These are phyloP conservation scores for Catharus minimus DNA, from an alignment of 2,113 vertebrate species.

Conservation along the genomic window DNA sequence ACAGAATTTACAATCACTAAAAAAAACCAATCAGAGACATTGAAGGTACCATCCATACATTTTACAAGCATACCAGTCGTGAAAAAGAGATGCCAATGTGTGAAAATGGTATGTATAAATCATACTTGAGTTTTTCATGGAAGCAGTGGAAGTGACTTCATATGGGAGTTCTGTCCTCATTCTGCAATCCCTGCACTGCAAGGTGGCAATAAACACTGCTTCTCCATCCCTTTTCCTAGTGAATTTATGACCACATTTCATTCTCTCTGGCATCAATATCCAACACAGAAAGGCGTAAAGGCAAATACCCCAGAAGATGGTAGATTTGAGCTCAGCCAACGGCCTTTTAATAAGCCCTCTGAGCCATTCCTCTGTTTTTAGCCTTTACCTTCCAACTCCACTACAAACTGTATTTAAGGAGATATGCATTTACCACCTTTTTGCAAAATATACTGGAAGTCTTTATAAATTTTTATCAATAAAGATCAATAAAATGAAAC, in stretches of 20 bases:
- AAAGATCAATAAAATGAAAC: not conserved
- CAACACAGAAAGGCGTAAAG: not conserved
- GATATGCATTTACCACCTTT: not conserved
- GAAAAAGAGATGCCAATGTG: not conserved
- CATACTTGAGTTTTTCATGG: not conserved
- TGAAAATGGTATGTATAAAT: not conserved
- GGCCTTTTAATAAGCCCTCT: not conserved
- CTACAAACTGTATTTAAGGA: not conserved
- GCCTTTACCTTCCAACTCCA: not conserved
- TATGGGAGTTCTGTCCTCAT: not conserved
- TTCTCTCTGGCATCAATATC: not conserved
- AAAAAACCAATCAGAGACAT: not conserved
- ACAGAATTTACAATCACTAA: not conserved
- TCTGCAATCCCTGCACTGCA: not conserved
- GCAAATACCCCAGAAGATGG: not conserved
- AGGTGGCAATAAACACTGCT: not conserved
- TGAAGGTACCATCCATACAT: not conserved
- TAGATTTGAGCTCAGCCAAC: constrained; percentile 5
- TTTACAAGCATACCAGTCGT: not conserved
- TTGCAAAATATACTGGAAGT: not conserved
- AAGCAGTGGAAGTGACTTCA: not conserved
- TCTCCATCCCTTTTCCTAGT: not conserved
- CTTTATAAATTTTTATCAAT: not conserved
- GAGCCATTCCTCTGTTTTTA: not conserved
- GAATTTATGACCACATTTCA: not conserved